Evolutionary conservation across 2,113 vertebrate genomes (phyloP), one percentile per base, ranked within the genome.

Genomic region (Trematocara zebra): DNA sequence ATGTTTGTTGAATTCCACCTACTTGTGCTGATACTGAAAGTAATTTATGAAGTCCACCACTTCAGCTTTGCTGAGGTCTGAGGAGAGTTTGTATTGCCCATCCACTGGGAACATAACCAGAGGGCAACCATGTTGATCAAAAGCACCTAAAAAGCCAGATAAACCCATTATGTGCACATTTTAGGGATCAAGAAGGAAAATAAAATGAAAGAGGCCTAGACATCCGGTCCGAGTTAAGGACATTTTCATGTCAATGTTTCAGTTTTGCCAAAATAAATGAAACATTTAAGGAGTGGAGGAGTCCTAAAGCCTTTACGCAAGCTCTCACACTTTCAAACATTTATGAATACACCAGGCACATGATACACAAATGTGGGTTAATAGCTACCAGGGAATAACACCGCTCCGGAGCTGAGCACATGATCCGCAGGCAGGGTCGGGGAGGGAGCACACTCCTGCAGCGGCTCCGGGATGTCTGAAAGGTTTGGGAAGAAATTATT

Each of bases 11-110:
- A 37, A 53, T 0, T 15, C 20, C 18, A 93, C 92, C 1, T 91
- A 96, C 93, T 92, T 96, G 84, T 95, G 94, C 3, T 80, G 86
- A 42, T 84, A 89, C 52, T 92, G 92, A 56, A 95, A 96, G 93
- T 97, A 96, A 17, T 85, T 89, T 23, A 97, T 94, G 88, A 97
- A 96, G 85, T 94, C 90, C 15, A 92, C 93, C 85, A 96, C 92
- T 81, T 97, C 94, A 51, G 91, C 90, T 78, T 86, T 94, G 88
- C 87, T 92, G 80, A 96, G 80, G 1, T 93, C 89, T 7, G 91
- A 80, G 8, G 88, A 42, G 3, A 97, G 91, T 51, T 82, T 94
- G 49, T 5, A 18, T 8, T 96, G 96, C 57, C 80, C 76, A 1
- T 95, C 95, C 2, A 72, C 87, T 1, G 96, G 96, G 67, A 97